These are phyloP conservation scores for Drosophila maculinotata DNA, from an alignment of 2,888 invertebrate genomes.

Conservation along the genomic window DNA sequence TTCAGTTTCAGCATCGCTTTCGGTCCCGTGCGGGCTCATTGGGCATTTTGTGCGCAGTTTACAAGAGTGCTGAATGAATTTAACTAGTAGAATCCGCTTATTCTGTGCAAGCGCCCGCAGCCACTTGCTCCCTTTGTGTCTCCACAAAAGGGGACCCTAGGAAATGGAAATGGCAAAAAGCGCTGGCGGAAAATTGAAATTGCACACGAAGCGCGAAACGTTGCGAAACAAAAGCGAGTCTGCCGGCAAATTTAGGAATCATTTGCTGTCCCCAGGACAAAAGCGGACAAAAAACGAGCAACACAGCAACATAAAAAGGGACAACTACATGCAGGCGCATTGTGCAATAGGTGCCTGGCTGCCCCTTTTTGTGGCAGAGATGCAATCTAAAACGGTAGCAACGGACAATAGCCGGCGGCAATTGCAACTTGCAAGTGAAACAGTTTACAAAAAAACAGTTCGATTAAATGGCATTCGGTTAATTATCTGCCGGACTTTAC, in stretches of 20 bases:
- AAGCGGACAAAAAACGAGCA: conserved; percentile 21
- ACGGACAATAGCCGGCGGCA: conserved; percentile 2
- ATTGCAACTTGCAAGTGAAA: too few species aligned
- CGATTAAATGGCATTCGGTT: conserved; percentile 36
- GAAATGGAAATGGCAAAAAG: conserved; percentile 62
- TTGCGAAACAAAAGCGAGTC: conserved; percentile 51
- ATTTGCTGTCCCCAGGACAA: conserved; percentile 44
- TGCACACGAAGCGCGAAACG: conserved; percentile 59
- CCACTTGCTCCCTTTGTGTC: conserved; percentile 23
- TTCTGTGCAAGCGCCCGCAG: conserved; percentile 53
- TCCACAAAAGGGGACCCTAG: conserved; percentile 39
- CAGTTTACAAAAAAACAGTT: too few species aligned
- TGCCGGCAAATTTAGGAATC: conserved; percentile 53
- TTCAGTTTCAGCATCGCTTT: conserved; percentile 17
- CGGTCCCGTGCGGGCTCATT: conserved; percentile 58
- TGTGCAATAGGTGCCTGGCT: conserved; percentile 28
- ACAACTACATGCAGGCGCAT: conserved; percentile 18
- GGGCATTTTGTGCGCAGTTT: conserved; percentile 27
- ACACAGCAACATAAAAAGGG: conserved; percentile 6
- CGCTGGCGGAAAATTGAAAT: conserved; percentile 79
- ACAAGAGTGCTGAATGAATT: conserved; percentile 42
- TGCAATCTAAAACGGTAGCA: conserved; percentile 45
- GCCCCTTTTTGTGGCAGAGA: conserved; percentile 34
- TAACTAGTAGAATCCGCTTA: conserved; percentile 62
- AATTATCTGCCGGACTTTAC: conserved; percentile 33